Conservation (phyloP, 2,113 vertebrate genomes). For the Sitta europaea region DNA sequence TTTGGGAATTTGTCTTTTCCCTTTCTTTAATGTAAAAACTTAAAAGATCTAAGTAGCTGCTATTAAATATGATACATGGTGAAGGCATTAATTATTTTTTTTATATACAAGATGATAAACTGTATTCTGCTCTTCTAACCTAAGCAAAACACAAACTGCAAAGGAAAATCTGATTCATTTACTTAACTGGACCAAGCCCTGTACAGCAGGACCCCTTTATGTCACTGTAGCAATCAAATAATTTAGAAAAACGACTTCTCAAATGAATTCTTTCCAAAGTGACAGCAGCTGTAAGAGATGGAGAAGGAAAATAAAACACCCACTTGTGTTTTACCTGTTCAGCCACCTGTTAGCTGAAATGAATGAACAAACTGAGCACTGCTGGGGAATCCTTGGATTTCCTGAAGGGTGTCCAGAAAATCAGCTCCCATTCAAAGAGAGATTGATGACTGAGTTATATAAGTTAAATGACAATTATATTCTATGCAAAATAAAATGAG, state of each 20-base stretch:
- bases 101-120: neutral
- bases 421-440: neutral
- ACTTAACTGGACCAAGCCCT: neutral
- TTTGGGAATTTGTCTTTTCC: neutral
- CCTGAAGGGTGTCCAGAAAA: neutral
- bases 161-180: neutral
- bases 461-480: neutral
- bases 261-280: neutral
- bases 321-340: neutral
- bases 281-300: neutral
- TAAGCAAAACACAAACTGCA: neutral
- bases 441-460: neutral
- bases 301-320: neutral
- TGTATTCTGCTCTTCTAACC: neutral
- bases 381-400: neutral
- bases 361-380: neutral
- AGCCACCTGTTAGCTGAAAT: constrained; percentile 21
- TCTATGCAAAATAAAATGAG: neutral
- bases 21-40: neutral
- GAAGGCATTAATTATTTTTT: neutral
- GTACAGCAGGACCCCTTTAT: neutral
- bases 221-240: neutral
- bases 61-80: neutral
- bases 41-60: neutral
- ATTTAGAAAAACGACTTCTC: neutral